Evolutionary conservation across 1,140 invertebrate genomes (phyloP).

Genomic region (Drosophila simulans): DNA sequence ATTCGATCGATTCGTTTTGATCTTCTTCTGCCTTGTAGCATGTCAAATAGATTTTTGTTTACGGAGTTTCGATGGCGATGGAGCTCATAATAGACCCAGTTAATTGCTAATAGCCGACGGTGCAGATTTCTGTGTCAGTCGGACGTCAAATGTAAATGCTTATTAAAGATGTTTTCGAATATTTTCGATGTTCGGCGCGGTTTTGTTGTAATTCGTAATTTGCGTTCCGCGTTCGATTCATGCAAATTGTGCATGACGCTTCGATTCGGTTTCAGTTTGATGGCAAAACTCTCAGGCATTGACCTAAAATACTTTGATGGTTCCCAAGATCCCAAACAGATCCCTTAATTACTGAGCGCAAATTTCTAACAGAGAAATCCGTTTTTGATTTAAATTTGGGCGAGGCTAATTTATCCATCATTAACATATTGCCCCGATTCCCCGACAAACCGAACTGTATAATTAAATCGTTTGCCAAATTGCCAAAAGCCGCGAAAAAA

Average conservation of each 20-base stretch:
- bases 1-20: constrained; percentile 73
- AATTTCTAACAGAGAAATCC: constrained; percentile 54
- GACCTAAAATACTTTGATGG: constrained; percentile 69
- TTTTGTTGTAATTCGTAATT: constrained; percentile 58
- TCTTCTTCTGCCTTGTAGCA: constrained; percentile 82
- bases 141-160: constrained; percentile 72
- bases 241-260: constrained; percentile 80
- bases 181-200: constrained; percentile 13
- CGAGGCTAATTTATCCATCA: constrained; percentile 41
- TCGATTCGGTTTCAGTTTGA: constrained; percentile 79
- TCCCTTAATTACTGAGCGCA: constrained; percentile 53
- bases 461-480: constrained; percentile 56
- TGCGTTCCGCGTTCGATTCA: constrained; percentile 69
- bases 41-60: constrained; percentile 77
- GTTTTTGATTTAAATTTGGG: constrained; percentile 49
- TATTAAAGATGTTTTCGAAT: constrained; percentile 74
- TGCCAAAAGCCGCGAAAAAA: constrained; percentile 19
- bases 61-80: constrained; percentile 26
- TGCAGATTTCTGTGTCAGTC: constrained; percentile 80
- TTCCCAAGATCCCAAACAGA: constrained; percentile 50
- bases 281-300: constrained; percentile 67
- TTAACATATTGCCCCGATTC: constrained; percentile 30
- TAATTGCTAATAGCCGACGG: constrained; percentile 83
- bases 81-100: constrained; percentile 80
- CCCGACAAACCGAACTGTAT: constrained; percentile 39